phyloP scores from a whole-genome alignment of 2,113 vertebrate genomes.

The Aythya baeri region DNA sequence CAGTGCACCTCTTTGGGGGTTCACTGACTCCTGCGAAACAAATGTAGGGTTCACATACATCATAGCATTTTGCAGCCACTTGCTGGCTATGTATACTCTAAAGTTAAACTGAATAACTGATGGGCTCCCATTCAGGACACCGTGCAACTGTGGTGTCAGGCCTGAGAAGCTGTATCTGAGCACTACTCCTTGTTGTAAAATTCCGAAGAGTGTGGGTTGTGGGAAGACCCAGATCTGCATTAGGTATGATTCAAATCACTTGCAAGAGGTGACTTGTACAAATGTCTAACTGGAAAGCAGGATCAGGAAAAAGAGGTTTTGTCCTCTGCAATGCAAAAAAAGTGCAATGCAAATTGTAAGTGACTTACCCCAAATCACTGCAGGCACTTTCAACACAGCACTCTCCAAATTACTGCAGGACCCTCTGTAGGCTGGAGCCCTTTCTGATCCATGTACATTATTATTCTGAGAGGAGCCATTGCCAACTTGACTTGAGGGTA shows the following conservation, averaged over 20 bases:
- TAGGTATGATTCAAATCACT: rapidly evolving
- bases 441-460: background rate
- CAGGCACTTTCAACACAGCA: background rate
- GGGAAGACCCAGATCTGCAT: background rate
- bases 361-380: background rate
- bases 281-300: background rate
- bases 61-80: background rate
- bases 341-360: background rate
- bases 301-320: background rate
- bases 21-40: rapidly evolving
- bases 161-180: background rate
- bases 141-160: background rate
- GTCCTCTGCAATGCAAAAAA: background rate
- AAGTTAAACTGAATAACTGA: background rate
- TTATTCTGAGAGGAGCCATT: background rate
- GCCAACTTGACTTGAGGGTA: background rate
- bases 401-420: background rate
- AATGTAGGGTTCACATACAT: background rate
- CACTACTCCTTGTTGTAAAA: background rate
- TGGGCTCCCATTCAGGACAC: background rate
- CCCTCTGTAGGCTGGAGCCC: background rate
- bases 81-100: background rate
- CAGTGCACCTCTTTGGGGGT: rapidly evolving
- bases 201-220: background rate
- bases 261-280: background rate